phyloP scores from a whole-genome alignment of 1,140 invertebrate genomes.

The Radopholus similis region DNA sequence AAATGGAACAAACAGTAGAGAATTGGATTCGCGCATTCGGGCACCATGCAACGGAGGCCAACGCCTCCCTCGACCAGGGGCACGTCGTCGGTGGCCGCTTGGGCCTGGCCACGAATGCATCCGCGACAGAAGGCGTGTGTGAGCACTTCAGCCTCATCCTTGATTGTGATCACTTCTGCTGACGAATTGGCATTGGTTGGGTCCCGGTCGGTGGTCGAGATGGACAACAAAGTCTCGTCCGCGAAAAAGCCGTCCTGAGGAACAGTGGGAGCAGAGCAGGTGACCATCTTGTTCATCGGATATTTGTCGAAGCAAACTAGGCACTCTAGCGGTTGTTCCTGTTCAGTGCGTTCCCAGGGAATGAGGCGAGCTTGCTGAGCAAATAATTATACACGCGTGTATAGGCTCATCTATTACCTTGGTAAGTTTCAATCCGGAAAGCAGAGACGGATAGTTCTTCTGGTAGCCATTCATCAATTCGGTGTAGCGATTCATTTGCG shows the following conservation, averaged over 20 bases:
- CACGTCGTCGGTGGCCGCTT: slow-evolving; percentile 22
- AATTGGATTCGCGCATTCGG: slow-evolving; percentile 32
- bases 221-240: too few species aligned
- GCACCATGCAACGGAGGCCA: slow-evolving; percentile 30
- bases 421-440: slow-evolving; percentile 12
- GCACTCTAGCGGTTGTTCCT: slow-evolving; percentile 19
- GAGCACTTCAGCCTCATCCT: background rate
- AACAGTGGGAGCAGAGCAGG: slow-evolving; percentile 4
- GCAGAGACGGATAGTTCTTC: slow-evolving; percentile 2
- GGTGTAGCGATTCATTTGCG: background rate
- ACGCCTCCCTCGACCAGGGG: slow-evolving; percentile 30
- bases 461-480: background rate
- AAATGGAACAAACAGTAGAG: slow-evolving; percentile 28
- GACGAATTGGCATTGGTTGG: background rate
- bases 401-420: too few species aligned
- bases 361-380: slow-evolving; percentile 18
- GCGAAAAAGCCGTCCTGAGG: background rate
- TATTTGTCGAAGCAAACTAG: slow-evolving; percentile 20
- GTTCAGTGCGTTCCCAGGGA: background rate
- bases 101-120: slow-evolving; percentile 23
- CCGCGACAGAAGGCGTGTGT: slow-evolving; percentile 21
- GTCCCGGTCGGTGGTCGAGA: background rate
- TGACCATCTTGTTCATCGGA: background rate
- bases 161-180: background rate
- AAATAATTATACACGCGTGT: too few species aligned